These are phyloP conservation scores for Alexandromys fortis DNA, from an alignment of 2,113 vertebrate species.

Conservation along the genomic window DNA sequence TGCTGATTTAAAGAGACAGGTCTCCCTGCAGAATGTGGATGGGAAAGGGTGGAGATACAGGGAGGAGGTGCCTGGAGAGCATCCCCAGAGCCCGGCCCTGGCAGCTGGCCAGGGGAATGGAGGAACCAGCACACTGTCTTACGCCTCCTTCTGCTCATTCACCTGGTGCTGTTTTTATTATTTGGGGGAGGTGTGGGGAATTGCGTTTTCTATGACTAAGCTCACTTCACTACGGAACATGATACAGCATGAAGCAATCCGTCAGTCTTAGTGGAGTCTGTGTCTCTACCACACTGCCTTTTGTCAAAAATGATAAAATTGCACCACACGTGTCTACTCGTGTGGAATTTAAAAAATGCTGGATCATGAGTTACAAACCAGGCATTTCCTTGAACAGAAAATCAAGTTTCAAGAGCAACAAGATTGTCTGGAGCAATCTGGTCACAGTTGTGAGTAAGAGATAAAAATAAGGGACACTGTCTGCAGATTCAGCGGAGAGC, in stretches of 20 bases:
- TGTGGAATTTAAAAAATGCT: not conserved
- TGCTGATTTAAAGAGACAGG: not conserved
- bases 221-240: not conserved
- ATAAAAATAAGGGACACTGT: not conserved
- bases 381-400: conserved; percentile 1
- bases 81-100: not conserved
- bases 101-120: not conserved
- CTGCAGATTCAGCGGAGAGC: conserved; percentile 12
- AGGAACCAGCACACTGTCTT: not conserved
- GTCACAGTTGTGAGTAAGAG: not conserved
- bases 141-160: conserved; percentile 2
- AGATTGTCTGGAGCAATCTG: conserved; percentile 16
- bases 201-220: conserved; percentile 17
- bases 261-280: not conserved
- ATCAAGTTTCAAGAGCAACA: not conserved
- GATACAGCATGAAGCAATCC: not conserved
- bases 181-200: not conserved
- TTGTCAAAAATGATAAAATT: conserved; percentile 52
- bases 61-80: not conserved
- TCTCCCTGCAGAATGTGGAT: not conserved
- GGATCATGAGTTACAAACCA: not conserved
- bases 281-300: conserved; percentile 34
- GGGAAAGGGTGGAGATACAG: not conserved
- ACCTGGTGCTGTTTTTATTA: conserved; percentile 34
- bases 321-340: not conserved